phyloP scores from a whole-genome alignment of 1,140 invertebrate genomes.

The Lasioglossum baleicum region DNA sequence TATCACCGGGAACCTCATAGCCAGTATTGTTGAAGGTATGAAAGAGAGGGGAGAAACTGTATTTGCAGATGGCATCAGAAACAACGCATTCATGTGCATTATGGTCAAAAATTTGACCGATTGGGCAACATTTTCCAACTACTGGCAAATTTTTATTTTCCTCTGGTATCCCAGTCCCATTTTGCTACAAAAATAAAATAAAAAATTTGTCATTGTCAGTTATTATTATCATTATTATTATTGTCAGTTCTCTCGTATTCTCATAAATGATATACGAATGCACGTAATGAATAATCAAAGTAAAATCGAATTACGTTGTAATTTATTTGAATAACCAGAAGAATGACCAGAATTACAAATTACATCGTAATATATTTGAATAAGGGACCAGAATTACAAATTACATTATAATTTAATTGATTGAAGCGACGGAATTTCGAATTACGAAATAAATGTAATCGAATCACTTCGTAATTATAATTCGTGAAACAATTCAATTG shows the following conservation, averaged over 20 bases:
- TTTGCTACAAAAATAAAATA: slow-evolving; percentile 56
- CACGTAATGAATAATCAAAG: no score
- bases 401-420: no score
- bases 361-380: no score
- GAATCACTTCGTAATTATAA: no score
- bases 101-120: slow-evolving; percentile 48
- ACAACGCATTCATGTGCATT: neutral
- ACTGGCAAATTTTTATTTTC: slow-evolving; percentile 61
- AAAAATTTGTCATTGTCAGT: neutral
- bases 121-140: slow-evolving; percentile 73
- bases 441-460: no score
- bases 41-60: slow-evolving; percentile 77
- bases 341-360: no score
- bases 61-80: slow-evolving; percentile 3
- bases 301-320: no score
- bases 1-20: slow-evolving; percentile 75
- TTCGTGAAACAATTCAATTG: no score
- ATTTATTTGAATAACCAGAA: no score
- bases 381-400: no score
- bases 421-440: no score
- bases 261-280: neutral
- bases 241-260: neutral
- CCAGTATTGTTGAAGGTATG: slow-evolving; percentile 80
- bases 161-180: slow-evolving; percentile 35
- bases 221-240: neutral